Evolutionary conservation across 2,797 vertebrate genomes (phyloP), one percentile per base, ranked within the genome.

Genomic region (Spheniscus humboldti): DNA sequence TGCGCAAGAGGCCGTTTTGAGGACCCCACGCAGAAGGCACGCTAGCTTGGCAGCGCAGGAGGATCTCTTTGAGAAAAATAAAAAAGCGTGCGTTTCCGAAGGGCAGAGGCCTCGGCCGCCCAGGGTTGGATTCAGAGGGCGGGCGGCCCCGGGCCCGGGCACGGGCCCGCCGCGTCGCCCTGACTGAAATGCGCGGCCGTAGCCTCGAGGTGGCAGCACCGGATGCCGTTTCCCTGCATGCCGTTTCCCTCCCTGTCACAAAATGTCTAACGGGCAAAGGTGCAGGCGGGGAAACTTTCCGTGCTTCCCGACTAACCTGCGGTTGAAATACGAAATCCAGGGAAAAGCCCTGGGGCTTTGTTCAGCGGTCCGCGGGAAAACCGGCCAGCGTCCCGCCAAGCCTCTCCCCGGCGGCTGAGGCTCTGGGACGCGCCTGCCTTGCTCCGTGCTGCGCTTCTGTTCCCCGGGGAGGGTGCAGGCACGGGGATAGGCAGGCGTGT

Each of bases 121-220:
- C 28, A 0, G 45, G 10, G 11, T 31, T 8, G 7, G 8, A 3
- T 6, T 18, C 13, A 0, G 13, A 12, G 41, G 20, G 59, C 39
- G 23, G 52, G 17, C 31, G 24, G 45, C 10, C 31, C 31, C 33
- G 23, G 47, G 16, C 27, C 19, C 24, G 33, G 59, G 10, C 35
- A 5, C 13, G 63, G 53, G 45, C 47, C 33, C 27, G 27, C 50
- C 47, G 52, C 35, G 11, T 11, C 57, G 12, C 41, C 64, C 47
- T 31, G 88, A n/a, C 76, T 94, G 90, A 83, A 78, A 85, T 95
- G 96, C 83, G 57, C n/a, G 87, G 73, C 76, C 33, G 83, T 33
- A 35, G 90, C 97, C 98, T 98, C 96, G 94, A 97, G 98, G 97
- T 98, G 98, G 98, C 98, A 98, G 98, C 98, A 98, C 97, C 39